phyloP scores from a whole-genome alignment of 2,113 vertebrate species.

The Acinonyx jubatus region DNA sequence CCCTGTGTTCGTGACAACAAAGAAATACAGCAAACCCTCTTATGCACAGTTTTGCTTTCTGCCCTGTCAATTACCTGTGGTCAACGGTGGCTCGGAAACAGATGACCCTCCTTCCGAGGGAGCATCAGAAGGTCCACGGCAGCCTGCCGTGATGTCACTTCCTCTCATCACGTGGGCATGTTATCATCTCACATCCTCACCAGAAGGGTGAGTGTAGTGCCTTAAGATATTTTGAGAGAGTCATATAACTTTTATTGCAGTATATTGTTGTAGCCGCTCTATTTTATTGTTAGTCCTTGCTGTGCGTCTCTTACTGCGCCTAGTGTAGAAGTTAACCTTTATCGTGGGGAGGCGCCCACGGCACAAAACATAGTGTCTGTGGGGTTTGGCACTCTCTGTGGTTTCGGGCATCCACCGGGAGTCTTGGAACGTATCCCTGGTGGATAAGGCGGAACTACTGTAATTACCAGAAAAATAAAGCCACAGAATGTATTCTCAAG shows the following conservation, averaged over 20 bases:
- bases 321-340: background rate
- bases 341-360: background rate
- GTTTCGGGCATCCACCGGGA: background rate
- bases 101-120: background rate
- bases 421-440: background rate
- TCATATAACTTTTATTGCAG: background rate
- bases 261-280: background rate
- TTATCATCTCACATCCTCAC: too few species aligned
- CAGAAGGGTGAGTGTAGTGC: background rate
- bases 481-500: background rate
- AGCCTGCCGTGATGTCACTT: background rate
- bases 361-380: background rate
- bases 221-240: background rate
- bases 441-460: background rate
- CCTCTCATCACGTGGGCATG: background rate
- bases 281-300: background rate
- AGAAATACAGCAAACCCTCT: background rate
- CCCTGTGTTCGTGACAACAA: background rate
- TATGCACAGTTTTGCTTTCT: background rate
- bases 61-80: background rate
- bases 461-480: background rate
- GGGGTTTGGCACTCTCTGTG: background rate
- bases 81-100: background rate
- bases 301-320: background rate
- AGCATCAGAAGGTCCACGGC: background rate